Percentiles rank a stretch among this genome's conserved stretches.
These are phyloP conservation scores for Camponotus fellah DNA, from an alignment of 2,888 invertebrate species.

Conservation along the genomic window DNA sequence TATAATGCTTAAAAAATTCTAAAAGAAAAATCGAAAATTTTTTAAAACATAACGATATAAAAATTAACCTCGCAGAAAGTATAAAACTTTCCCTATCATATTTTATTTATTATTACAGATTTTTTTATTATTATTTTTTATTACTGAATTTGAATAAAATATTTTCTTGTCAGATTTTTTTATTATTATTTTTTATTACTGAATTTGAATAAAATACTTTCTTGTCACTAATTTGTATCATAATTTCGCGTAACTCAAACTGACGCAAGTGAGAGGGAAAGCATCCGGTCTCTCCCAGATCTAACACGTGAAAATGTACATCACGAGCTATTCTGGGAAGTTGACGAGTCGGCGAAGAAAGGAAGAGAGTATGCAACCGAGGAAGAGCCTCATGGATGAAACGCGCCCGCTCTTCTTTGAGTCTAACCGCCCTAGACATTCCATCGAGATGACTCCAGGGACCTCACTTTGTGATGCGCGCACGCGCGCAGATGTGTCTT, in stretches of 20 bases:
- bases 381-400: constrained; percentile 64
- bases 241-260: constrained; percentile 7
- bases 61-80: background rate
- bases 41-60: background rate
- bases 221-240: background rate
- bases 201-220: background rate
- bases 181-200: background rate
- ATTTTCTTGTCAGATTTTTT: background rate
- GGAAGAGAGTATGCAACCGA: constrained; percentile 44
- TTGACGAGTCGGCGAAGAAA: constrained; percentile 27
- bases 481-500: constrained; percentile 66
- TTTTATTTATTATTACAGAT: background rate
- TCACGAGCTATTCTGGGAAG: constrained; percentile 40
- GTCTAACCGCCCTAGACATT: constrained; percentile 80
- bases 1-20: background rate
- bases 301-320: constrained; percentile 36
- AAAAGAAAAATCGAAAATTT: background rate
- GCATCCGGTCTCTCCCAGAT: constrained; percentile 6
- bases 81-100: too few species aligned
- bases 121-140: background rate
- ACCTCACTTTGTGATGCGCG: constrained; percentile 68
- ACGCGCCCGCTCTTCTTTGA: constrained; percentile 78
- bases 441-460: constrained; percentile 81
- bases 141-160: background rate
- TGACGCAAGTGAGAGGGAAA: background rate